Evolutionary conservation across 1,140 invertebrate genomes (phyloP).

Genomic region (Chelonus insularis): DNA sequence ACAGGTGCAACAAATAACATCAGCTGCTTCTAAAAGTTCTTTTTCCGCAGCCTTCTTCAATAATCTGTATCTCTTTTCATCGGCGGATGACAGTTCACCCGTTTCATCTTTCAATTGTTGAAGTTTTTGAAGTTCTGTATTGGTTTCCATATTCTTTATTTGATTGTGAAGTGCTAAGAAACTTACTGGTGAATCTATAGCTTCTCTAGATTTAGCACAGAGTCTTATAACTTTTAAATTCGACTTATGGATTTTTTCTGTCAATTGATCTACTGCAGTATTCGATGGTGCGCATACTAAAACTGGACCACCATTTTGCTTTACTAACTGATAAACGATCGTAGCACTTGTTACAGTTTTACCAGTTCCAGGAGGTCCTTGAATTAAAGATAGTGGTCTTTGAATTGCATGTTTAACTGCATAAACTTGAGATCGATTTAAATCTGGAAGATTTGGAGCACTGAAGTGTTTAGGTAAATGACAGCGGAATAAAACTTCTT

Average conservation of each 20-base stretch:
- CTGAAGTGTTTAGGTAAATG: slow-evolving; percentile 95
- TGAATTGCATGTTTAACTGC: slow-evolving; percentile 99
- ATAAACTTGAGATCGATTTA: slow-evolving; percentile 97
- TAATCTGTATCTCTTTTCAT: slow-evolving; percentile 92
- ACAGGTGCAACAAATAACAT: slow-evolving; percentile 99
- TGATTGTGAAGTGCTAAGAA: slow-evolving; percentile 98
- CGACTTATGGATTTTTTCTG: slow-evolving; percentile 97
- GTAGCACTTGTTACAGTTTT: slow-evolving; percentile 99
- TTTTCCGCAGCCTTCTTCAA: slow-evolving; percentile 92
- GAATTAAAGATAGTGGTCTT: slow-evolving; percentile 94
- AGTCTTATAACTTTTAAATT: slow-evolving; percentile 96
- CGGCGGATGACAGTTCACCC: slow-evolving; percentile 88
- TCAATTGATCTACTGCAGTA: slow-evolving; percentile 98
- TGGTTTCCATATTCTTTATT: slow-evolving; percentile 89
- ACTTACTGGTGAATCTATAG: slow-evolving; percentile 96
- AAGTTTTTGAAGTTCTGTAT: slow-evolving; percentile 90
- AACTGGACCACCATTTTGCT: slow-evolving; percentile 91
- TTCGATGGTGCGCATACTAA: slow-evolving; percentile 98
- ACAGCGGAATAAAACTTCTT: slow-evolving; percentile 89
- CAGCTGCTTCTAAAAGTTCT: slow-evolving; percentile 91
- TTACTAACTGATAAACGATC: slow-evolving; percentile 97
- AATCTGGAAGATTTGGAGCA: slow-evolving; percentile 94
- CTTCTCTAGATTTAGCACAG: slow-evolving; percentile 97
- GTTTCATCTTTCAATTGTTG: slow-evolving; percentile 98
- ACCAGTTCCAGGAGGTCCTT: slow-evolving; percentile 93